Evolutionary conservation across 2,888 invertebrate genomes (phyloP).

Genomic region (Osmoderma eremita): DNA sequence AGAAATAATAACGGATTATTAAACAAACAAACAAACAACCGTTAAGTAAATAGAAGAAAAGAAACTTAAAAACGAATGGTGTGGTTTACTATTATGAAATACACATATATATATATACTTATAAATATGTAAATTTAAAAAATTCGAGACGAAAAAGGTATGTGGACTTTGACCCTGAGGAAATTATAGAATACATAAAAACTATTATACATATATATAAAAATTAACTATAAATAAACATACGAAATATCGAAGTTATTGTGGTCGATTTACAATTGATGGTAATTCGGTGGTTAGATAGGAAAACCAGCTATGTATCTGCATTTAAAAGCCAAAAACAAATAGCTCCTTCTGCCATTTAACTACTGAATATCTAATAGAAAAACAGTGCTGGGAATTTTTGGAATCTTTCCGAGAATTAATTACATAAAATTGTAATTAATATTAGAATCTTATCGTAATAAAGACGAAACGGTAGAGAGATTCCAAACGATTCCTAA

Average conservation of each 20-base stretch:
- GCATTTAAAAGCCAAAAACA: too few relatives aligned
- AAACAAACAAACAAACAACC: conserved; percentile 27
- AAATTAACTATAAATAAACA: conserved; percentile 29
- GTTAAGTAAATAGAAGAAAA: conserved; percentile 1
- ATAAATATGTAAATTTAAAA: conserved; percentile 15
- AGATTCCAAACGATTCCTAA: too few relatives aligned
- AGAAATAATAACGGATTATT: conserved; percentile 28
- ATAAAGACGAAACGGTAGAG: too few relatives aligned
- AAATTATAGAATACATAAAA: conserved; percentile 30
- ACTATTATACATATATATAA: conserved; percentile 26
- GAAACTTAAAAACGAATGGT: conserved; percentile 27
- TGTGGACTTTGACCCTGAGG: conserved; percentile 27
- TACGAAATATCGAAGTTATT: conserved; percentile 42
- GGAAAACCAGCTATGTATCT: too few relatives aligned
- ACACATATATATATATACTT: conserved; percentile 25
- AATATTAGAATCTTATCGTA: too few relatives aligned
- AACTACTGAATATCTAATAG: too few relatives aligned
- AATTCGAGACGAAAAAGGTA: not conserved
- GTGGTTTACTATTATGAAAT: conserved; percentile 35
- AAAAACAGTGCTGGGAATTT: too few relatives aligned
- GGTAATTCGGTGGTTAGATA: too few relatives aligned
- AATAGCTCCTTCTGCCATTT: too few relatives aligned
- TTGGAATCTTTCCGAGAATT: too few relatives aligned
- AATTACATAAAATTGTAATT: too few relatives aligned
- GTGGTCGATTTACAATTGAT: conserved; percentile 1